A percentile compares a stretch with the other conserved stretches of the same genome.
phyloP scores from a whole-genome alignment of 1,140 invertebrate genomes.

The Apocrypta bakeri region DNA sequence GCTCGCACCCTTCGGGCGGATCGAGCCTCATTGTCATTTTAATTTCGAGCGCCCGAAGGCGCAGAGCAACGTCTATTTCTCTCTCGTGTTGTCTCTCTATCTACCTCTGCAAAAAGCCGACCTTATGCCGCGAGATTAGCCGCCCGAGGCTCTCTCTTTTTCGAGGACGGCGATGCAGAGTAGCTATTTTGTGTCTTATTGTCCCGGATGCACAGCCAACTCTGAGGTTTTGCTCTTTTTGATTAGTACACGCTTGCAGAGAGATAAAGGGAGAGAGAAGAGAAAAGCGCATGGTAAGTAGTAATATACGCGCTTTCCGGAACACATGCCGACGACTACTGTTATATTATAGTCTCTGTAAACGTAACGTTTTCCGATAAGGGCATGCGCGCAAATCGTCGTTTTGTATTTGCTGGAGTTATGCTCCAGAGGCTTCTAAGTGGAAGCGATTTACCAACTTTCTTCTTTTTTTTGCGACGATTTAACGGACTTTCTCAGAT shows the following conservation, averaged over 20 bases:
- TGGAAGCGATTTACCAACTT: not conserved
- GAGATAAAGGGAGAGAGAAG: no score
- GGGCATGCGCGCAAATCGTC: not conserved
- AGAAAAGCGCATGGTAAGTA: not conserved
- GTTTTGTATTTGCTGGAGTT: not conserved
- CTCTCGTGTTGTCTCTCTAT: no score
- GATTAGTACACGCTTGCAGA: not conserved
- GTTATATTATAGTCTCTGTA: not conserved
- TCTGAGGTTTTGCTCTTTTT: not conserved
- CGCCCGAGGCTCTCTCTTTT: not conserved
- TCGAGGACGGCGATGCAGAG: not conserved
- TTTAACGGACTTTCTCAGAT: not conserved
- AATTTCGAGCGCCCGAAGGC: slow-evolving; percentile 67
- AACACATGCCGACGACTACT: not conserved
- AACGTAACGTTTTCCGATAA: not conserved
- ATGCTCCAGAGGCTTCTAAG: not conserved
- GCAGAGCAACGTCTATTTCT: not conserved
- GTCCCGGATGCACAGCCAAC: not conserved
- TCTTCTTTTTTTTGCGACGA: not conserved
- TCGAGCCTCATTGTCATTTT: slow-evolving; percentile 75
- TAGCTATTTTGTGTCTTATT: not conserved
- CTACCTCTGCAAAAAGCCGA: not conserved
- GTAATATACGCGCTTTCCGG: not conserved
- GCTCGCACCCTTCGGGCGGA: slow-evolving; percentile 68
- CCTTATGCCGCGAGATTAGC: slow-evolving; percentile 24